A percentile compares a stretch with the other conserved stretches of the same genome.
These are phyloP conservation scores for Tachysurus fulvidraco DNA, from an alignment of 2,113 vertebrate genomes.

Conservation along the genomic window DNA sequence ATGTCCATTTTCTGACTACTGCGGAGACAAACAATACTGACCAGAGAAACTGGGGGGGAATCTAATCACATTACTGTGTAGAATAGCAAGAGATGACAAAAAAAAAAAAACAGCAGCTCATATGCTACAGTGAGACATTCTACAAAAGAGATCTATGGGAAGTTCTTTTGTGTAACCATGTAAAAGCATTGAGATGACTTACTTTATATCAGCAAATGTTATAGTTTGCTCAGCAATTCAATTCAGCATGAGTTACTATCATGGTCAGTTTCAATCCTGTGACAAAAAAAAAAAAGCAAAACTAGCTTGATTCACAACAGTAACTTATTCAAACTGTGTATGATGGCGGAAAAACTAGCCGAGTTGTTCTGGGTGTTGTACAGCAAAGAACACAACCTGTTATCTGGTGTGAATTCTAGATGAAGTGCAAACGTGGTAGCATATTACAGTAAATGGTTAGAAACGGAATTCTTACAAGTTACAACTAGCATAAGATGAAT, in stretches of 20 bases:
- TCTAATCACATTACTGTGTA: neutral
- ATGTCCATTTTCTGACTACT: slow-evolving; percentile 5
- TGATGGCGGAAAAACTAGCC: neutral
- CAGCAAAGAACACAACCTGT: neutral
- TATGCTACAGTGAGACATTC: neutral
- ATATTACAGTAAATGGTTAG: neutral
- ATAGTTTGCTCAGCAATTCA: neutral
- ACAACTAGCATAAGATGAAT: too few species aligned
- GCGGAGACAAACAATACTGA: slow-evolving; percentile 8
- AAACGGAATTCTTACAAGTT: too few species aligned
- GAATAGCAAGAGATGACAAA: neutral
- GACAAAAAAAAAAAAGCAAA: neutral
- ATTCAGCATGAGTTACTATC: neutral
- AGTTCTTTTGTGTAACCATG: neutral
- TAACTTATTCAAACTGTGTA: neutral
- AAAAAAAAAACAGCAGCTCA: neutral
- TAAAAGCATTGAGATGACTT: neutral
- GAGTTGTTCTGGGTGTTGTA: neutral
- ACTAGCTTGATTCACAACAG: neutral
- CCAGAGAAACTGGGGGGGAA: neutral
- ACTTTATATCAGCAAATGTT: neutral
- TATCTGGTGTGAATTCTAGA: neutral
- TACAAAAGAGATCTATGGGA: neutral
- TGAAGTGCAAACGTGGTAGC: neutral
- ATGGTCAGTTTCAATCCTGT: neutral